Conservation (phyloP, 2,888 invertebrate genomes). For the Microplitis deprimator region DNA sequence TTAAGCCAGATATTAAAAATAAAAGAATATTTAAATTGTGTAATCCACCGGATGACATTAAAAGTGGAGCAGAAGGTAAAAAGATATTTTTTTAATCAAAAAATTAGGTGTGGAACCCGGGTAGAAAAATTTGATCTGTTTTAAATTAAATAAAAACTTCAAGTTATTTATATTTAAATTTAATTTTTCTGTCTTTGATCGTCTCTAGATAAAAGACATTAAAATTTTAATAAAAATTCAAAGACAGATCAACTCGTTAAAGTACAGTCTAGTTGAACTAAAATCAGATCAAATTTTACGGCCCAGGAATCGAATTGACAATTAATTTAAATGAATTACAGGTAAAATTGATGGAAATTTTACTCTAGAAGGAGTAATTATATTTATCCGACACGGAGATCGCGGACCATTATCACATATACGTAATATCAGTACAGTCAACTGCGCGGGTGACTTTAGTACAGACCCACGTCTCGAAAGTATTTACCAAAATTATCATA, state of each 20-base stretch:
- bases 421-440: conserved; percentile 82
- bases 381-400: conserved; percentile 91
- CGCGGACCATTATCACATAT: conserved; percentile 89
- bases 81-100: not conserved
- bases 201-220: no score
- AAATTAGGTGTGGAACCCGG: not conserved
- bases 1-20: conserved; percentile 77
- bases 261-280: no score
- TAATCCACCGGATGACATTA: conserved; percentile 81
- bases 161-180: no score
- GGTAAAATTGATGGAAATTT: conserved; percentile 75
- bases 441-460: conserved; percentile 78
- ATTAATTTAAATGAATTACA: conserved; percentile 59
- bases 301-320: no score
- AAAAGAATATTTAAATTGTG: conserved; percentile 80
- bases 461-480: conserved; percentile 58
- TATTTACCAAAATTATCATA: conserved; percentile 62
- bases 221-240: no score
- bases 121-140: no score
- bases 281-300: no score
- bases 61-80: conserved; percentile 82
- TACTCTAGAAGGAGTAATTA: conserved; percentile 80
- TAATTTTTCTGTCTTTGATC: no score
- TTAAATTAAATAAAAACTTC: no score
- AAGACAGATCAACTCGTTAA: no score